Evolutionary conservation across 2,797 vertebrate genomes (phyloP), one percentile per base, ranked within the genome.

Genomic region (Urosaurus nigricauda): DNA sequence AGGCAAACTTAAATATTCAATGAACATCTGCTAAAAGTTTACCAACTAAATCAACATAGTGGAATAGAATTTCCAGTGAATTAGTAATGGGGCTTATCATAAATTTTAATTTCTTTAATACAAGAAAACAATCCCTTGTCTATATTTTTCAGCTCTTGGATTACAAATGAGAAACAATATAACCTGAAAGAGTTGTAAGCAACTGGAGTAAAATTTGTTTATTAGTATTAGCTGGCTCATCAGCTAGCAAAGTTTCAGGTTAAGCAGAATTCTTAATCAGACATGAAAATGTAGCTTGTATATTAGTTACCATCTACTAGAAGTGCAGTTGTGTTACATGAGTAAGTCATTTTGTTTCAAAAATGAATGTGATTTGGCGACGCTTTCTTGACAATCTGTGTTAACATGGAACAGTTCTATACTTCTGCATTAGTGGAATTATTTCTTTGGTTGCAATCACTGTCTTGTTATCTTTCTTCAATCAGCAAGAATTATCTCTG

Each of bases 191-290:
- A 32, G 0, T 35, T 7, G 35, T n/a, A 53, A 26, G 9, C 8
- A 16, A n/a, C 21, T 37, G 24, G 43, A 79, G 35, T 86, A n/a
- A 70, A 53, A 68, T 37, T 53, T 47, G 56, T 16, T 40, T 37
- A n/a, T 63, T 37, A 19, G 40, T 83, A 83, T 43, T 68, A 8
- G 2, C 2, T 65, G 65, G 21, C 17, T 51, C 85, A 47, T 70
- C 43, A 80, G 65, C 35, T 73, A 73, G 1, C 2, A 73, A 58
- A 74, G 17, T 81, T 87, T 82, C 29, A 40, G 37, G 56, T 60
- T 82, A 81, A 73, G 65, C 43, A 32, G 7, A 88, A 65, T 51
- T 63, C 56, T 88, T 83, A 12, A 37, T 53, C n/a, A 53, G 43
- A 16, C 43, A 83, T 68, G 24, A 88, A 77, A 77, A 77, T 40